A percentile compares a stretch with the other conserved stretches of the same genome.
Conservation (phyloP, 2,888 invertebrate genomes). For the Drosophila vallismaia region DNA sequence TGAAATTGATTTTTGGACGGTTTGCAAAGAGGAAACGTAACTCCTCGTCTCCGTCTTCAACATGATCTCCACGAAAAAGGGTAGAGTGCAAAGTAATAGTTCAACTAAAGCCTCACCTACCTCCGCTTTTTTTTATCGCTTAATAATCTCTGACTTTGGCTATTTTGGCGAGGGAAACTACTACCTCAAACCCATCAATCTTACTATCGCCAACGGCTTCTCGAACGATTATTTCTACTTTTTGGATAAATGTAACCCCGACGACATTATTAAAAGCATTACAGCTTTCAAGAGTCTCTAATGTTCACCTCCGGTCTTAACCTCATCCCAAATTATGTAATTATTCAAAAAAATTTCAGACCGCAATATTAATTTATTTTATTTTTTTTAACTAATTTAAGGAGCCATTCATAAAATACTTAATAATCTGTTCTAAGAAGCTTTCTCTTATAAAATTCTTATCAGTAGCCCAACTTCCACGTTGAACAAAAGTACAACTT, state of each 20-base stretch:
- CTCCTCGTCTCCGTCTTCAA: not conserved
- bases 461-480: not conserved
- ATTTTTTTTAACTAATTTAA: not conserved
- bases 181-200: conserved; percentile 37
- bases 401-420: not conserved
- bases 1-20: conserved; percentile 44
- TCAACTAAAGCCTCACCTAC: conserved; percentile 30
- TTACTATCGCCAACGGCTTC: too few species aligned
- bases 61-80: conserved; percentile 22
- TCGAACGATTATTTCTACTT: conserved; percentile 12
- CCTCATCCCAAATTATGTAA: too few species aligned
- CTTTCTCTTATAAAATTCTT: conserved; percentile 18
- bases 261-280: conserved; percentile 56
- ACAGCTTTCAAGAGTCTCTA: too few species aligned
- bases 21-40: conserved; percentile 33
- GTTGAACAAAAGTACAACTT: conserved; percentile 29
- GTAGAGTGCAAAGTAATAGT: conserved; percentile 62
- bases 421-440: not conserved
- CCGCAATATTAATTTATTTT: too few species aligned
- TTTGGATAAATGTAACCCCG: conserved; percentile 52
- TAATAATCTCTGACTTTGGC: conserved; percentile 33
- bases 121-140: conserved; percentile 21
- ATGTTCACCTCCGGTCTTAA: too few species aligned
- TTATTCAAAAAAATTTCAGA: too few species aligned
- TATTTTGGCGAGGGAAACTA: conserved; percentile 40